Evolutionary conservation across 2,888 invertebrate genomes (phyloP).

Genomic region (Flexamia atlantica): DNA sequence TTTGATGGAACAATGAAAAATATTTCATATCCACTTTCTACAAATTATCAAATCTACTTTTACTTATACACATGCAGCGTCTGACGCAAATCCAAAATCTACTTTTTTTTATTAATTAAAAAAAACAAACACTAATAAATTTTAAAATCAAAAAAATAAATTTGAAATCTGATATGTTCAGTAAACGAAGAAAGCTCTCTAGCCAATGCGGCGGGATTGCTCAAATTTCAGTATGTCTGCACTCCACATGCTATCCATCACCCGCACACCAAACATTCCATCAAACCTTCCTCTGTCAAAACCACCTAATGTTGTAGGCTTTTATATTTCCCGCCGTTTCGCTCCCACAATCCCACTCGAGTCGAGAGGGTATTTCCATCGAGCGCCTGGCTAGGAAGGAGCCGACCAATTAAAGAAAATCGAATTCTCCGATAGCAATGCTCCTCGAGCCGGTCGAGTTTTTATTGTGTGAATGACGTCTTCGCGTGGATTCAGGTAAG

Average conservation of each 20-base stretch:
- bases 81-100: too few relatives aligned
- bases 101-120: too few relatives aligned
- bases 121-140: too few relatives aligned
- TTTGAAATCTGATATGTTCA: background rate
- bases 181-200: background rate
- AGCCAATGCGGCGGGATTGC: conserved; percentile 4
- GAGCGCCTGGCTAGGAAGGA: background rate
- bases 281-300: conserved; percentile 24
- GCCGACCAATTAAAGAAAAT: conserved; percentile 16
- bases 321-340: conserved; percentile 10
- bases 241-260: conserved; percentile 11
- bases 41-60: too few relatives aligned
- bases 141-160: background rate
- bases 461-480: too few relatives aligned
- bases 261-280: conserved; percentile 18
- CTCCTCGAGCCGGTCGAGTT: background rate
- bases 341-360: conserved; percentile 20
- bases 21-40: too few relatives aligned
- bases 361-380: background rate
- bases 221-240: background rate
- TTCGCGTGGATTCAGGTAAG: too few relatives aligned
- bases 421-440: background rate
- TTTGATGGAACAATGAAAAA: too few relatives aligned
- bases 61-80: too few relatives aligned
- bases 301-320: background rate